Evolutionary conservation across 2,113 vertebrate species (phyloP), one percentile per base, ranked within the genome.

Genomic region (Nothoprocta perdicaria): DNA sequence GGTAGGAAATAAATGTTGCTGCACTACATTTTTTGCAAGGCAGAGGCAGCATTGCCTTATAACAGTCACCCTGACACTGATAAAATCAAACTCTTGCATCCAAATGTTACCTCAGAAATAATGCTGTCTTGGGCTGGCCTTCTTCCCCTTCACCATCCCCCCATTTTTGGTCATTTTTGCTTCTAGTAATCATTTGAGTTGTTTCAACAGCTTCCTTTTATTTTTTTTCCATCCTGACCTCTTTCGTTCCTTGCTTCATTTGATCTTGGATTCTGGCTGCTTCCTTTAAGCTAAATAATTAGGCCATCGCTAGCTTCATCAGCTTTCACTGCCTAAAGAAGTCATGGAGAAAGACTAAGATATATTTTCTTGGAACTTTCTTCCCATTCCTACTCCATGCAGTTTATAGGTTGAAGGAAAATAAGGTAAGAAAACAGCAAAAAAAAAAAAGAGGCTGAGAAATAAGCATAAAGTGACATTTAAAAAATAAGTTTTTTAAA

Each of bases 281-380:
- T 83, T 87, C 82, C 45, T 91, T 82, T 40, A 63, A 85, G 57
- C 52, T 75, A 35, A 85, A 57, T 91, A 93, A 92, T 78, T 75
- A 90, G 72, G 68, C 48, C 75, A 67, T 63, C 33, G 43, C 41
- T 80, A 69, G 11, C 43, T 85, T 66, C 57, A 61, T 48, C 12
- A 21, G 33, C 21, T 72, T 91, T 78, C 23, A 15, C 52, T 87
- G 84, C 68, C 79, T 58, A 48, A 77, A 89, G 40, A n/a, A 77
- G 76, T 67, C 55, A 35, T 22, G 14, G 52, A 19, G 33, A 89
- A 74, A 80, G 46, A 61, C 33, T 89, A 67, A 89, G 79, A 93
- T 48, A 73, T 91, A 57, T 21, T 92, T 95, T 92, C 63, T 52
- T 24, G 22, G 41, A 78, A 53, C 80, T 80, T 53, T 61, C 76